Conservation (phyloP, 2,888 invertebrate genomes). For the Drosophila merina region DNA sequence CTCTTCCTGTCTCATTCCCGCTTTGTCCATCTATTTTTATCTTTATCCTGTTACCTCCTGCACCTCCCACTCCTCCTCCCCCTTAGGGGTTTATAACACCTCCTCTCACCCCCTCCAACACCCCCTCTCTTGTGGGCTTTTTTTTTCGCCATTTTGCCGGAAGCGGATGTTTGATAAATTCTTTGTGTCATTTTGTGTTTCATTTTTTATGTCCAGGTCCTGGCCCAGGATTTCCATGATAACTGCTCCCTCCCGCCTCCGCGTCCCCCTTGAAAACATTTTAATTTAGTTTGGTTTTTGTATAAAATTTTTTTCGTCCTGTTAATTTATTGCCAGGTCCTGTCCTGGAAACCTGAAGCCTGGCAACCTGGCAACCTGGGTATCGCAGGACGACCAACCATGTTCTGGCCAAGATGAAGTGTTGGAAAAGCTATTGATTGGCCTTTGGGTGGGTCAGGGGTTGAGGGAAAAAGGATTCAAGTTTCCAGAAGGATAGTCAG, state of each 20-base stretch:
- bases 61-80: not conserved
- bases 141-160: conserved; percentile 46
- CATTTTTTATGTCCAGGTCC: conserved; percentile 3
- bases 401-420: not conserved
- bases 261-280: conserved; percentile 3
- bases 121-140: too few species aligned
- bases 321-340: conserved; percentile 30
- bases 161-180: conserved; percentile 73
- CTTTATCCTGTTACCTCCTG: not conserved
- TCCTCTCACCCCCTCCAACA: not conserved
- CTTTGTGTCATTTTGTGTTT: conserved; percentile 59
- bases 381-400: conserved; percentile 29
- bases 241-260: conserved; percentile 46
- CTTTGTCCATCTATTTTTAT: not conserved
- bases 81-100: not conserved
- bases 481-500: not conserved
- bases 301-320: conserved; percentile 2
- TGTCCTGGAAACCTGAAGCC: not conserved
- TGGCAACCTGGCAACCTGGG: conserved; percentile 20
- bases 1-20: not conserved
- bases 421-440: not conserved
- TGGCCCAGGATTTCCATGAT: conserved; percentile 46
- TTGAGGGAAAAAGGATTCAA: not conserved
- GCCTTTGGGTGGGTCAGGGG: not conserved
- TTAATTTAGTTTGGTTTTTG: conserved; percentile 33